Evolutionary conservation across 2,797 vertebrate species (phyloP).

Genomic region (Tarsius wallacei): DNA sequence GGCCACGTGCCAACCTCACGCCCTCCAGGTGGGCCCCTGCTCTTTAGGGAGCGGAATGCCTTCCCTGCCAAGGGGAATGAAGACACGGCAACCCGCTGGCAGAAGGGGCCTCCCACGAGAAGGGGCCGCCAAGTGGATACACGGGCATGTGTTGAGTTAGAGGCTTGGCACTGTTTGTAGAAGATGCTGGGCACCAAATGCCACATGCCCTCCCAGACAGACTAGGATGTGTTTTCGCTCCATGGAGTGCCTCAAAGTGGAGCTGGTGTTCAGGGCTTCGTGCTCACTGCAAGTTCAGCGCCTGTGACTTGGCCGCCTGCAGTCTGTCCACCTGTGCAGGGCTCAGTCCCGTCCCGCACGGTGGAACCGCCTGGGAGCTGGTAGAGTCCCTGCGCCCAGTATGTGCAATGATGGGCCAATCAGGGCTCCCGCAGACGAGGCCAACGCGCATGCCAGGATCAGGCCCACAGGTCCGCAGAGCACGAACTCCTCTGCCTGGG

Average conservation of each 20-base stretch:
- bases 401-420: no score
- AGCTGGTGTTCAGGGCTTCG: background rate
- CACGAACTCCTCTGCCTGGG: background rate
- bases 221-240: background rate
- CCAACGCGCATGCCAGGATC: no score
- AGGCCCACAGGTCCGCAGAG: background rate
- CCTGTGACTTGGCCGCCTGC: background rate
- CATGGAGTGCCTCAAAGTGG: background rate
- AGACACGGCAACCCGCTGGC: slow-evolving; percentile 79
- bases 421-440: no score
- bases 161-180: slow-evolving; percentile 23
- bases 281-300: background rate
- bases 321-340: no score
- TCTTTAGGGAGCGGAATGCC: slow-evolving; percentile 86
- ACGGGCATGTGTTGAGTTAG: no score
- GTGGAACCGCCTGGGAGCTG: no score
- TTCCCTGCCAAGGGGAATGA: slow-evolving; percentile 85
- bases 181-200: slow-evolving; percentile 53
- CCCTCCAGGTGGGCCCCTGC: slow-evolving; percentile 84
- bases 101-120: background rate
- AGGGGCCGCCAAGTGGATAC: no score
- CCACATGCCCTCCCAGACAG: background rate
- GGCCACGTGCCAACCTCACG: slow-evolving; percentile 62
- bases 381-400: no score
- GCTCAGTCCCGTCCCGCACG: no score